phyloP scores from a whole-genome alignment of 2,113 vertebrate genomes.

The Psephotus haematonotus region DNA sequence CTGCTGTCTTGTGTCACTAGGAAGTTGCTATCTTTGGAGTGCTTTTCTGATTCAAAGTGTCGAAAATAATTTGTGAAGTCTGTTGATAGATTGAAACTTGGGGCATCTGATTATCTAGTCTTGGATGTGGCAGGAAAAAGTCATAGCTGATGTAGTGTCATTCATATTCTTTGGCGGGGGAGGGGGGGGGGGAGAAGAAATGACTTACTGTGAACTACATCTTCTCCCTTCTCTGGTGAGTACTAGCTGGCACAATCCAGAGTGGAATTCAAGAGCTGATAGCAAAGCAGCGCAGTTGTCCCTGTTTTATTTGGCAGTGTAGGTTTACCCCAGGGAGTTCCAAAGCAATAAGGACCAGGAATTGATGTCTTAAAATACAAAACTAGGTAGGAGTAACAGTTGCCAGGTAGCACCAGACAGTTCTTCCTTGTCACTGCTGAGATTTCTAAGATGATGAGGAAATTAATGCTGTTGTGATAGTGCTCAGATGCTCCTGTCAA shows the following conservation, averaged over 20 bases:
- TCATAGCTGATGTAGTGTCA: not conserved
- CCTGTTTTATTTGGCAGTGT: not conserved
- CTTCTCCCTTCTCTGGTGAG: not conserved
- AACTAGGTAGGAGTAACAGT: not conserved
- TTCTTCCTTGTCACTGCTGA: not conserved
- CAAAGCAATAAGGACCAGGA: not conserved
- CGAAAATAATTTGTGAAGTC: not conserved
- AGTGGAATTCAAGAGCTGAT: not conserved
- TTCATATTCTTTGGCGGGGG: not conserved
- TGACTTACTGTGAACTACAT: not conserved
- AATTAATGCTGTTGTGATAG: not conserved
- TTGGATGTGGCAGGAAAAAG: not conserved
- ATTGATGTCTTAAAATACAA: not conserved
- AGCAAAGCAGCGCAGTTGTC: not conserved
- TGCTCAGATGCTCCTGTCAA: not conserved
- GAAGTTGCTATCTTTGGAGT: not conserved
- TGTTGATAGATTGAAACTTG: not conserved
- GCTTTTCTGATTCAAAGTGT: not conserved
- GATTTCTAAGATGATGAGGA: not conserved
- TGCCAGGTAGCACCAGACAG: not conserved
- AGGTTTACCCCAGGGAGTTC: not conserved
- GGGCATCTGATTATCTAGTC: not conserved
- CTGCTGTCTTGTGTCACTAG: not conserved
- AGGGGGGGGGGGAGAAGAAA: not conserved
- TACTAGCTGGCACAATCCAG: not conserved